Evolutionary conservation across 2,888 invertebrate genomes (phyloP), one percentile per base, ranked within the genome.

Genomic region (Platynereis dumerilii): DNA sequence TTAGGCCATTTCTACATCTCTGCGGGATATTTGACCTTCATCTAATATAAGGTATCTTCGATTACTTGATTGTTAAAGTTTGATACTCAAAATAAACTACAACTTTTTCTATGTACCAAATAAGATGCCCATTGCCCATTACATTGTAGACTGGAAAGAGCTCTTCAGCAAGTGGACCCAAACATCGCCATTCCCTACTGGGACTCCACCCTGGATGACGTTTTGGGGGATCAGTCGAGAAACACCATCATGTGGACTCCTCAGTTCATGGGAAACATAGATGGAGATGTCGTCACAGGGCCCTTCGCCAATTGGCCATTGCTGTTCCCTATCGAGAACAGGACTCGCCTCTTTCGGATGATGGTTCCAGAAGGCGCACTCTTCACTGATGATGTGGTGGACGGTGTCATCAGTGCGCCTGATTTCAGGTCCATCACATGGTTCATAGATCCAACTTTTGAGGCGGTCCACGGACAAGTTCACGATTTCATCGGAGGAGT

Each of bases 381-480:
- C 7, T 20, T 48, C 20, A 48, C 20, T 48, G 48, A 48, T n/a
- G 48, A 22, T 5, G 48, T 20, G 20, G 22, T 48, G 7, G n/a
- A n/a, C n/a, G 17, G 20, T 20, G 48, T 48, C 22, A n/a, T 48
- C 22, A 48, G 17, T 48, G 48, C 48, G 17, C 48, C 48, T 20
- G 22, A 22, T n/a, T 48, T 48, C 5, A 3, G 22, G 17, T 20
- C 20, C 7, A 48, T 48, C 48, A 20, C 48, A 10, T 48, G 48
- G 48, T 48, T 48, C 22, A 48, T 48, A 5, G 22, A 48, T 48
- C 48, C 48, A 3, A 22, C 48, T n/a, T 48, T 48, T 48, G 48
- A 48, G n/a, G 22, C 22, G 20, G n/a, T 22, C n/a, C 48, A 48
- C n/a, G 48, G 48, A 3, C 22, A n/a, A 5, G 48, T 48, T n/a